These are phyloP conservation scores for Drosophila pectinifera DNA, from an alignment of 1,140 invertebrate genomes.

Conservation along the genomic window DNA sequence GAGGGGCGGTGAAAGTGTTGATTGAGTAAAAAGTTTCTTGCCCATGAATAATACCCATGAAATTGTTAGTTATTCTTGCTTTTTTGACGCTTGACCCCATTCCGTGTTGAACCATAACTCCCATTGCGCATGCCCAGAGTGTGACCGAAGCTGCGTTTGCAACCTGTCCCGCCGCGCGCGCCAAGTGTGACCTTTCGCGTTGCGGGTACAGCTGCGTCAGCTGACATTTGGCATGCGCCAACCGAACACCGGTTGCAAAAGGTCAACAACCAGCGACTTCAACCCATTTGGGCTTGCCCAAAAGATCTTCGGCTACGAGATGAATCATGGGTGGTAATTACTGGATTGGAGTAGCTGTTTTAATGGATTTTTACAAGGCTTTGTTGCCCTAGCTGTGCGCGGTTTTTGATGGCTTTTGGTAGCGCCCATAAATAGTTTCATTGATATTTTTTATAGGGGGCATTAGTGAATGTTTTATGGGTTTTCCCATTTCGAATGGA, in stretches of 20 bases:
- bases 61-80: conserved; percentile 29
- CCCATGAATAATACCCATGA: conserved; percentile 20
- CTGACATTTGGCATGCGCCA: conserved; percentile 53
- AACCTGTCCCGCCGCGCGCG: conserved; percentile 4
- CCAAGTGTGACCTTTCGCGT: conserved; percentile 50
- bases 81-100: conserved; percentile 39
- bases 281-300: conserved; percentile 1
- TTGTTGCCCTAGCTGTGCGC: not conserved
- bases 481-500: not conserved
- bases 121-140: conserved; percentile 56
- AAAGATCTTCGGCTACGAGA: not conserved
- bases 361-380: conserved; percentile 13
- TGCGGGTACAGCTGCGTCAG: conserved; percentile 15
- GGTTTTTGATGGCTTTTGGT: conserved; percentile 6
- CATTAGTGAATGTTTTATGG: conserved; percentile 11
- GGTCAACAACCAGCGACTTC: conserved; percentile 35
- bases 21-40: conserved; percentile 26
- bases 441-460: conserved; percentile 15
- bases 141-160: conserved; percentile 26
- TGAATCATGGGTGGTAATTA: conserved; percentile 21
- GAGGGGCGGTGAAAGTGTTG: conserved; percentile 24
- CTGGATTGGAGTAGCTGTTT: not conserved
- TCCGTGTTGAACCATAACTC: conserved; percentile 18
- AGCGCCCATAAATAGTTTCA: conserved; percentile 6
- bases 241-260: conserved; percentile 19